phyloP scores from a whole-genome alignment of 2,888 invertebrate genomes.

The Cryptosula pallasiana region DNA sequence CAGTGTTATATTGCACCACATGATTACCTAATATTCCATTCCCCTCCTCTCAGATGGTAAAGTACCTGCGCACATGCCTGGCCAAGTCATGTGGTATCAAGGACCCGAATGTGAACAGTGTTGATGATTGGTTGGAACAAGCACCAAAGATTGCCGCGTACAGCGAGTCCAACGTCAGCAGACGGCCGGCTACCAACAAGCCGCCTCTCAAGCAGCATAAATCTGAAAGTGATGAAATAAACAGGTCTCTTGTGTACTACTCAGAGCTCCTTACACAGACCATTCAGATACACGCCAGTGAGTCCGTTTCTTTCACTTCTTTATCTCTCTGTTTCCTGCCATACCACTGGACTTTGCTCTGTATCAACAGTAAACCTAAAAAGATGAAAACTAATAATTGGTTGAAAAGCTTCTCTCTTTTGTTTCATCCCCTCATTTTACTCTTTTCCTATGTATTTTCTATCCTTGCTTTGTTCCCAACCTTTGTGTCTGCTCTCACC shows the following conservation, averaged over 20 bases:
- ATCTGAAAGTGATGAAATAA: not conserved
- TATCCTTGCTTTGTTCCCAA: too few relatives aligned
- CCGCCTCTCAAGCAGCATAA: not conserved
- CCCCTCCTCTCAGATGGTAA: constrained; percentile 61
- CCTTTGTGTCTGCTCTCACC: too few relatives aligned
- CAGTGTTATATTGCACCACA: not conserved
- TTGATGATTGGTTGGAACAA: constrained; percentile 37
- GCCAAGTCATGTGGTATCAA: constrained; percentile 59
- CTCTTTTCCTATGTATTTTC: too few relatives aligned
- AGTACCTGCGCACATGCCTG: constrained; percentile 74
- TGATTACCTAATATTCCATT: not conserved
- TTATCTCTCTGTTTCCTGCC: too few relatives aligned
- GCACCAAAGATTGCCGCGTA: constrained; percentile 44
- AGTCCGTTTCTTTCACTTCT: too few relatives aligned
- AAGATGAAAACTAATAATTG: too few relatives aligned
- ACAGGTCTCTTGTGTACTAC: not conserved
- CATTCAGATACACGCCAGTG: not conserved
- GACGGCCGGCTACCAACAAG: not conserved
- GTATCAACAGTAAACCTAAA: too few relatives aligned
- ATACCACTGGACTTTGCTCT: not conserved
- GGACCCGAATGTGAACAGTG: not conserved
- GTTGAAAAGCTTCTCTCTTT: too few relatives aligned
- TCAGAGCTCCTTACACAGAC: not conserved
- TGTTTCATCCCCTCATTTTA: too few relatives aligned
- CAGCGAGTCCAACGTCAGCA: constrained; percentile 32